Evolutionary conservation across 2,888 invertebrate genomes (phyloP), one percentile per base, ranked within the genome.

Genomic region (Ptycholaimellus sp.): DNA sequence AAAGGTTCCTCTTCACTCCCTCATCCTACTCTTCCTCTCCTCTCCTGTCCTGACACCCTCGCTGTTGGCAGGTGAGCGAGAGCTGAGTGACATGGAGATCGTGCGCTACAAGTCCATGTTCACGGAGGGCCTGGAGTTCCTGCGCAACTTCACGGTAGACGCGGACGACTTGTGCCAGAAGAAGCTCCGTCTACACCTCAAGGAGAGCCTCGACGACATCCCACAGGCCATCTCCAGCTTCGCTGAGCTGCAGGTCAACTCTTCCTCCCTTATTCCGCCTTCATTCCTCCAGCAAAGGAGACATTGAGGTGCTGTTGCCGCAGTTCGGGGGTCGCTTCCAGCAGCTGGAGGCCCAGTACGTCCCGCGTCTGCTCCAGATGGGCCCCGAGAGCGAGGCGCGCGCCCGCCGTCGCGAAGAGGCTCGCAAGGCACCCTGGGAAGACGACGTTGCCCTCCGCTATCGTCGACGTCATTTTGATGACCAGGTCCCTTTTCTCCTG

Each of bases 101-200:
- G 79, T 85, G 68, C 82, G 83, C 55, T 78, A 83, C 40, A 90
- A 90, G 64, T 83, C 85, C 63, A 81, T 85, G 45, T 87, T 87
- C 66, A 66, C 83, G 18, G 82, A 82, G 61, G 87, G 87, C 14
- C 76, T 90, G 33, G 87, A 90, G 55, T 87, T 87, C 60, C 72
- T 90, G 47, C 70, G 67, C 32, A 82, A 81, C 64, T 85, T 83
- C 55, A 83, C 85, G 61, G 79, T 82, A n/a, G 87, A 87, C 63
- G 44, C 52, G 11, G 74, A 57, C 19, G 56, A 56, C 16, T 43
- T 56, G 6, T 54, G 52, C 44, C 44, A 46, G 28, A 49, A 57
- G 37, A 57, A 57, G 43, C 42, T 56, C 3, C 48, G 56, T 14
- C 79, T 83, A 63, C 69, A 76, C 36, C 74, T 80, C 68, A 76